Percentiles rank a stretch among this genome's conserved stretches.
phyloP scores from a whole-genome alignment of 2,797 vertebrate species.

The Labeo calbasu region DNA sequence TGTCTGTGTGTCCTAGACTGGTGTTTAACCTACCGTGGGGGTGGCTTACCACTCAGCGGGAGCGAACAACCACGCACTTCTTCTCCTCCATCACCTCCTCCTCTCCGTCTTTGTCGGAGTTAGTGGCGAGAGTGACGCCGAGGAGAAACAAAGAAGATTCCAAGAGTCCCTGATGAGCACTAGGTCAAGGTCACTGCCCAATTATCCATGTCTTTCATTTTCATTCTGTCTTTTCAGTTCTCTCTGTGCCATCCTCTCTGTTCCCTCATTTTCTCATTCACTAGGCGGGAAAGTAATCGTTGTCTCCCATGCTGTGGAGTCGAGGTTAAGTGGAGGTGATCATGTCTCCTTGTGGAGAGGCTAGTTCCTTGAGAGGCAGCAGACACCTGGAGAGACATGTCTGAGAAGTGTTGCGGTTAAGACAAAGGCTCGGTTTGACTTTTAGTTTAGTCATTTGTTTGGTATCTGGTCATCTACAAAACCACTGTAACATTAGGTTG shows the following conservation, averaged over 20 bases:
- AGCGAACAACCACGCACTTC: conserved; percentile 32
- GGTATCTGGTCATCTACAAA: conserved; percentile 7
- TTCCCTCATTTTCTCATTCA: conserved; percentile 57
- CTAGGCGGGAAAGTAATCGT: conserved; percentile 58
- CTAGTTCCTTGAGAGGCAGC: conserved; percentile 52
- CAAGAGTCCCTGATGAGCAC: conserved; percentile 71
- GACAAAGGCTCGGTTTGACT: conserved; percentile 26
- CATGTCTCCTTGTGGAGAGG: conserved; percentile 49
- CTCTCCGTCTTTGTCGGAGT: conserved; percentile 36
- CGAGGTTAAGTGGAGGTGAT: conserved; percentile 61
- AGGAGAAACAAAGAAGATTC: conserved; percentile 68
- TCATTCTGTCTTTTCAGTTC: conserved; percentile 60
- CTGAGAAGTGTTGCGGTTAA: conserved; percentile 19
- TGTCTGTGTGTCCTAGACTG: conserved; percentile 58
- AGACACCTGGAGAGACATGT: conserved; percentile 29
- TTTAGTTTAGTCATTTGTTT: background rate
- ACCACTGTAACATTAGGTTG: background rate
- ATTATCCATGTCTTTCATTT: conserved; percentile 60
- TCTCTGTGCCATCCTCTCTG: conserved; percentile 37
- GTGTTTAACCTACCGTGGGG: conserved; percentile 72
- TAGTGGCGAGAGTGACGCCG: conserved; percentile 12
- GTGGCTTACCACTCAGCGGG: conserved; percentile 58
- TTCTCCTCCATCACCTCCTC: conserved; percentile 42
- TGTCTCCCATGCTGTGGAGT: conserved; percentile 59
- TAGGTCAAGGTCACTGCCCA: conserved; percentile 63